Percentiles rank a stretch among this genome's conserved stretches.
Conservation (phyloP, 2,888 invertebrate species). For the Yponomeuta evonymella region DNA sequence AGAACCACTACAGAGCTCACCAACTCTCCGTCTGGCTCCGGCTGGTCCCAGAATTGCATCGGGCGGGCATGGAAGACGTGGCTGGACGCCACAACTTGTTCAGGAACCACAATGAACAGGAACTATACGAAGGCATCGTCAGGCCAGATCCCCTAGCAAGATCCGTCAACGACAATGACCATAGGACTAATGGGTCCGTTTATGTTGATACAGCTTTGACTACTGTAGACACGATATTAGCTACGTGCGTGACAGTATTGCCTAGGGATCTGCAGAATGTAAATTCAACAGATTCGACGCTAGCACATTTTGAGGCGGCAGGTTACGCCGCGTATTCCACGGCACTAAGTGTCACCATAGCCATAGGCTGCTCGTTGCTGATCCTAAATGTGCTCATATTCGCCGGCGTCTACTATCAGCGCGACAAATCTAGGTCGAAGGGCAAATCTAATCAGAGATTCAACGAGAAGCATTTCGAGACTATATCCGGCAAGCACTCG, state of each 20-base stretch:
- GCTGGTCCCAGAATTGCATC: constrained; percentile 92
- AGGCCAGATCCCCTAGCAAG: constrained; percentile 88
- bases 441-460: constrained; percentile 84
- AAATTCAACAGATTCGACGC: constrained; percentile 80
- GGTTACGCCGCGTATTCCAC: constrained; percentile 86
- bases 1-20: constrained; percentile 95
- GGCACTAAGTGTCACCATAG: constrained; percentile 85
- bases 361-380: constrained; percentile 87
- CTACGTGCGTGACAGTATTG: constrained; percentile 81
- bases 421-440: constrained; percentile 81
- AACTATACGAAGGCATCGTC: constrained; percentile 92
- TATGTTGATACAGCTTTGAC: constrained; percentile 79
- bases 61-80: constrained; percentile 92
- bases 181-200: constrained; percentile 66
- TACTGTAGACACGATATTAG: constrained; percentile 81
- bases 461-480: constrained; percentile 82
- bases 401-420: constrained; percentile 89
- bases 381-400: constrained; percentile 89
- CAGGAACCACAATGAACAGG: constrained; percentile 90
- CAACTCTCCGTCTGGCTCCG: constrained; percentile 97
- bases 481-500: constrained; percentile 85
- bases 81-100: constrained; percentile 92
- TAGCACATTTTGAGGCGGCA: constrained; percentile 87
- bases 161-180: constrained; percentile 76
- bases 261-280: constrained; percentile 68